phyloP scores from a whole-genome alignment of 2,113 vertebrate species.

The Lipophrys pholis region DNA sequence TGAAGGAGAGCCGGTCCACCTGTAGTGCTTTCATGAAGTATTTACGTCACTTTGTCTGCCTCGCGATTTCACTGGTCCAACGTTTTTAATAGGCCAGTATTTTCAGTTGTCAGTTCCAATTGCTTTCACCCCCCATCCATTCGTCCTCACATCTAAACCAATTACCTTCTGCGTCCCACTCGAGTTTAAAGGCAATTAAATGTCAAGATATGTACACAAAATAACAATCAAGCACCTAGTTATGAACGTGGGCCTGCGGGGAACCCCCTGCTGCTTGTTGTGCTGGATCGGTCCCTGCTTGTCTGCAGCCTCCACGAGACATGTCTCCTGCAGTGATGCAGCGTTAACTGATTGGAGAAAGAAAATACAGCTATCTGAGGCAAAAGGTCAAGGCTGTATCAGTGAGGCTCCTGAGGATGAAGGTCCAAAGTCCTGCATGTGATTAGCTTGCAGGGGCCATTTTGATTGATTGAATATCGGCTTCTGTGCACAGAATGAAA shows the following conservation, averaged over 20 bases:
- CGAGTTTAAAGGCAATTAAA: constrained; percentile 67
- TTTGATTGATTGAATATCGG: no score
- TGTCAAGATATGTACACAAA: constrained; percentile 61
- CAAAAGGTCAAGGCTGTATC: constrained; percentile 37
- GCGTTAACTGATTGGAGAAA: constrained; percentile 12
- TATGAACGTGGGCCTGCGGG: constrained; percentile 49
- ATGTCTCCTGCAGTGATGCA: constrained; percentile 30
- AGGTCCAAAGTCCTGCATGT: background rate
- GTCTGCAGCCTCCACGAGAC: constrained; percentile 48
- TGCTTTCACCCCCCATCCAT: constrained; percentile 19
- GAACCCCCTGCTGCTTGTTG: constrained; percentile 28
- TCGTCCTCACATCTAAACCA: constrained; percentile 52
- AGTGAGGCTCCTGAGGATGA: constrained; percentile 28
- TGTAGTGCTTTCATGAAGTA: constrained; percentile 36
- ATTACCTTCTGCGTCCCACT: constrained; percentile 58
- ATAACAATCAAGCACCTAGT: constrained; percentile 54
- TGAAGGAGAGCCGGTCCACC: constrained; percentile 29
- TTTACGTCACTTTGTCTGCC: constrained; percentile 33
- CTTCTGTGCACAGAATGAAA: no score
- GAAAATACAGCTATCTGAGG: constrained; percentile 40
- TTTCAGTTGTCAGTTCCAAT: constrained; percentile 55
- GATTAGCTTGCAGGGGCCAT: background rate
- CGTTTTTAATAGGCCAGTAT: constrained; percentile 44
- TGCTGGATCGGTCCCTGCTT: constrained; percentile 33
- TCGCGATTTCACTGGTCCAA: constrained; percentile 27